Evolutionary conservation across 1,140 invertebrate species (phyloP).

Genomic region (Carcinoscorpius rotundicauda): DNA sequence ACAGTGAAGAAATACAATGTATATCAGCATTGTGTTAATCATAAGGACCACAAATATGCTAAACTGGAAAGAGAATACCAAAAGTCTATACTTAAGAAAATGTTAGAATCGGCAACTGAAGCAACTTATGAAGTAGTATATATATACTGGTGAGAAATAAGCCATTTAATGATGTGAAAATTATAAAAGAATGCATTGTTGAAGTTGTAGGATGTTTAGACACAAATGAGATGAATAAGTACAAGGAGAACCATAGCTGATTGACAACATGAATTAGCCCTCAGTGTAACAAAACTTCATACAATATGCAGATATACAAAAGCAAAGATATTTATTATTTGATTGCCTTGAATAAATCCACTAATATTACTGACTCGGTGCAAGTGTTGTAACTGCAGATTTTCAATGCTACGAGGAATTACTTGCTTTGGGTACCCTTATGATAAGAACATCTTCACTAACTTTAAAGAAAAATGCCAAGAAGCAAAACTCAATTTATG

Average conservation of each 20-base stretch:
- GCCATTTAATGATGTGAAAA: no score
- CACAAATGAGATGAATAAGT: neutral
- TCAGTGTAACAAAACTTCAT: slow-evolving; percentile 1
- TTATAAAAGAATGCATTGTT: no score
- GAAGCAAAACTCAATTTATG: neutral
- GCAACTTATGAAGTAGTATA: no score
- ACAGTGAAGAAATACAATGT: no score
- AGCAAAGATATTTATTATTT: neutral
- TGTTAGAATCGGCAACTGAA: no score
- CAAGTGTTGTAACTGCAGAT: slow-evolving; percentile 1
- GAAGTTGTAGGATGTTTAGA: neutral
- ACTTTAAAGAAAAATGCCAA: slow-evolving; percentile 1
- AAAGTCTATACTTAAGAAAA: no score
- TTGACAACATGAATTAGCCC: slow-evolving; percentile 2
- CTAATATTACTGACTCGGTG: neutral
- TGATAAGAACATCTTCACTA: neutral
- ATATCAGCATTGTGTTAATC: no score
- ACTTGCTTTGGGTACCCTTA: neutral
- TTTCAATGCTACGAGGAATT: slow-evolving; percentile 1
- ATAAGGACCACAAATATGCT: no score
- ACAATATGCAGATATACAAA: neutral
- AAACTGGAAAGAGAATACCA: no score
- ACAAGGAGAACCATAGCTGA: slow-evolving; percentile 3
- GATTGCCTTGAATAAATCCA: slow-evolving; percentile 2
- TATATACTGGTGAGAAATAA: no score